These are phyloP conservation scores for Peromyscus eremicus DNA, from an alignment of 2,797 vertebrate species.

Conservation along the genomic window DNA sequence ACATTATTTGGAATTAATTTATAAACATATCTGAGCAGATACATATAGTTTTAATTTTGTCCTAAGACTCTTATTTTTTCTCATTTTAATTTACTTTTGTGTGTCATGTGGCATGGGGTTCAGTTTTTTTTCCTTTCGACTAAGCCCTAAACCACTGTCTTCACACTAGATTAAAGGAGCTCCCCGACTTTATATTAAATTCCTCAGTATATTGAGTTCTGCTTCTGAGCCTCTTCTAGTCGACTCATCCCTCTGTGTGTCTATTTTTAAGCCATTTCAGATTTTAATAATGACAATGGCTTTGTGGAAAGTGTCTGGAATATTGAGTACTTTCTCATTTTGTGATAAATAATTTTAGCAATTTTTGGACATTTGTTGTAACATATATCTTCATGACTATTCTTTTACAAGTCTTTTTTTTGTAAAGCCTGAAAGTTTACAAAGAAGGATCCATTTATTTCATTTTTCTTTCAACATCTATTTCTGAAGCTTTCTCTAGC, in stretches of 20 bases:
- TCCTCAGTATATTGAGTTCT: background rate
- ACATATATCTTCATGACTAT: background rate
- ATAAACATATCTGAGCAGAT: background rate
- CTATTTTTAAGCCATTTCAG: background rate
- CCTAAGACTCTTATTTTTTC: background rate
- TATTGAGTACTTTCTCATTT: background rate
- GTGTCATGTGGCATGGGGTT: too few relatives aligned
- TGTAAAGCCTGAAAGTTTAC: background rate
- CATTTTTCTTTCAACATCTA: background rate
- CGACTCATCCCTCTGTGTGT: background rate
- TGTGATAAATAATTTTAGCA: background rate
- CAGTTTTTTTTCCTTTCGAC: background rate
- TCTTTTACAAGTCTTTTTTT: background rate
- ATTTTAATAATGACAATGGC: background rate
- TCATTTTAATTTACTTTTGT: background rate
- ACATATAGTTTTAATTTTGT: background rate
- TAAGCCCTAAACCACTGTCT: background rate
- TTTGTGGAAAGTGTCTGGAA: background rate
- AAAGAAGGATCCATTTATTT: background rate
- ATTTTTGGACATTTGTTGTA: background rate
- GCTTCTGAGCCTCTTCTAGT: background rate
- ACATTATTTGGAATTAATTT: background rate
- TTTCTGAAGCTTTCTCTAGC: rapidly evolving
- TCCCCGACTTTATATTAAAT: slow-evolving; percentile 27
- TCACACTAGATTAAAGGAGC: background rate